Evolutionary conservation across 1,140 invertebrate genomes (phyloP), one percentile per base, ranked within the genome.

Genomic region (Tetramorium alpestre): DNA sequence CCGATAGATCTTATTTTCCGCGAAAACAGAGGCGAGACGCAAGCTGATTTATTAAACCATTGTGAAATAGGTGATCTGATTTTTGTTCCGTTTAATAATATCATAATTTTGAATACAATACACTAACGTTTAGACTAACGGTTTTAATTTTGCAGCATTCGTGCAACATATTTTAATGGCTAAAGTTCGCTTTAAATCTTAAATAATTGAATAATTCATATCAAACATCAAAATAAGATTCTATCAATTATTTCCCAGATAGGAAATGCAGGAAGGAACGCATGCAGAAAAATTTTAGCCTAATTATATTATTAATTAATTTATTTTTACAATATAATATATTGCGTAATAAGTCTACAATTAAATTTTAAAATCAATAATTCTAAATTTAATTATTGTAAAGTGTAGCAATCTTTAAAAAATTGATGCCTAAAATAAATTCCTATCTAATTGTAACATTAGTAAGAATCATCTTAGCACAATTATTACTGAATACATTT

Each of bases 41-140:
- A 7, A 16, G 33, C n/a, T 75, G n/a, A 75, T 60, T 58, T 75
- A 75, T 56, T 41, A 25, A 58, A 41, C 33, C 10, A 18, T 11
- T 75, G n/a, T 69, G 22, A 47, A 69, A 8, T 25, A 58, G 11
- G 5, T 10, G 1, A 3, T 25, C 10, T 54, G n/a, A 54, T n/a
- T 33, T 56, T 56, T 73, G 58, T 22, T 73, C 51, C 3, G 47
- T 6, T 73, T 38, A 58, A 72, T 72, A 51, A 72, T 18, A 47
- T 47, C 44, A 11, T 33, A 33, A 47, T 47, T 47, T 11, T 51
- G 49, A 28, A 47, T n/a, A 44, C 18, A 69, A 47, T 69, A 22
- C 6, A 2, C 16, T 64, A 22, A 22, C 22, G 6, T 64, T 28
- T n/a, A 38, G 5, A 65, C 3, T 22, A 25, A 28, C 13, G 16